Evolutionary conservation across 2,797 vertebrate species (phyloP), one percentile per base, ranked within the genome.

Genomic region (Babyrousa celebensis): DNA sequence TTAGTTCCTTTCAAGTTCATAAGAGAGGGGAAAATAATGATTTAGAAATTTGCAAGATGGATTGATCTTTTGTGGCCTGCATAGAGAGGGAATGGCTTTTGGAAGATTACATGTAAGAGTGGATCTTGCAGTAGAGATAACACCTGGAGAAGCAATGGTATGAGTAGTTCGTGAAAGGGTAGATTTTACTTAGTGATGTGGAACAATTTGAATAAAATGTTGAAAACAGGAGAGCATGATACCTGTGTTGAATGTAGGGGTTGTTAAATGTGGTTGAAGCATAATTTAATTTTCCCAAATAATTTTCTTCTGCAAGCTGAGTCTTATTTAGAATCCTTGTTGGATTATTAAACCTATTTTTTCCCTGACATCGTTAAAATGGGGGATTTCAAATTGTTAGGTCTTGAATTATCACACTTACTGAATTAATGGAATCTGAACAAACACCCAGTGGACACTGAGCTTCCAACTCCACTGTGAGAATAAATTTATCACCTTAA

Each of bases 241-340:
- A 16, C 5, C 18, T 89, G 1, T n/a, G 1, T 11, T 71, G 20
- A 77, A 62, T 71, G 1, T 32, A 62, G 48, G 63, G 12, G 10
- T 12, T 82, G 52, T 90, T 75, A 74, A 86, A 75, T 40, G 23
- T 75, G 9, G 12, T 58, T 15, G n/a, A 94, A 93, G 9, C 0
- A 21, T 21, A 83, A 56, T 78, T 78, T 72, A 68, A 71, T 90
- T 88, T 90, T 92, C 16, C 89, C 48, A 85, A 92, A 65, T 29
- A 78, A 25, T 20, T 40, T 87, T 87, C 18, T 72, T 74, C 23
- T 68, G 12, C 15, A 88, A 43, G 9, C 36, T 82, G 36, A 63
- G 60, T 82, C 58, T 29, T 82, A 60, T 82, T 82, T 63, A 60
- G 25, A 63, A 63, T 89, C 23, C 16, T 43, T 71, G 2, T 63